Evolutionary conservation across 2,797 vertebrate genomes (phyloP).

Genomic region (Coreius guichenoti): DNA sequence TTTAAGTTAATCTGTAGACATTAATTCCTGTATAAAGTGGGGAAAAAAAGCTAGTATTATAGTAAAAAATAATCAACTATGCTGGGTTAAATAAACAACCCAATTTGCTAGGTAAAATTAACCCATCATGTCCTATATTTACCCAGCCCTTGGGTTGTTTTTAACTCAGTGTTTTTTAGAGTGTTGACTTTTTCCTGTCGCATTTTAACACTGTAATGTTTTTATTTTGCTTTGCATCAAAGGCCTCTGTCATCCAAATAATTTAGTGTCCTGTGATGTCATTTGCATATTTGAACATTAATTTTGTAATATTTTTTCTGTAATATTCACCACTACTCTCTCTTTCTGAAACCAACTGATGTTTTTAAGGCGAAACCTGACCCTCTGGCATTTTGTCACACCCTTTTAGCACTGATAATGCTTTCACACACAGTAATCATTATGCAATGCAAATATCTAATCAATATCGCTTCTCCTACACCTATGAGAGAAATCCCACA

Average conservation of each 20-base stretch:
- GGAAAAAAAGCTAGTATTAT: no score
- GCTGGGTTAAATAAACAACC: no score
- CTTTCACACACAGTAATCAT: constrained; percentile 8
- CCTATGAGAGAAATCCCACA: constrained; percentile 11
- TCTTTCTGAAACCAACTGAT: not conserved
- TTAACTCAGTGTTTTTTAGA: no score
- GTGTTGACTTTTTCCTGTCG: not conserved
- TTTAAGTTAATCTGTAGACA: no score
- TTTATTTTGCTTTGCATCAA: not conserved
- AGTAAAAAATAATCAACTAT: no score
- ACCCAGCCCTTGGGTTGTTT: no score
- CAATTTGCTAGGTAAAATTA: no score
- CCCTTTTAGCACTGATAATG: constrained; percentile 14
- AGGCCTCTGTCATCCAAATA: not conserved
- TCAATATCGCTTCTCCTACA: constrained; percentile 1
- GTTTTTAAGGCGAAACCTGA: not conserved
- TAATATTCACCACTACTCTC: not conserved
- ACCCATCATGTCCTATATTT: no score
- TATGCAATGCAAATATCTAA: constrained; percentile 12
- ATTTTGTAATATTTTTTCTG: not conserved
- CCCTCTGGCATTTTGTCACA: constrained; percentile 31
- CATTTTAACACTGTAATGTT: not conserved
- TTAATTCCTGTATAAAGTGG: no score
- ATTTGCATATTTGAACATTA: not conserved
- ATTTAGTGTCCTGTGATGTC: not conserved